Evolutionary conservation across 2,888 invertebrate species (phyloP), one percentile per base, ranked within the genome.

Genomic region (Macrophya annulata): DNA sequence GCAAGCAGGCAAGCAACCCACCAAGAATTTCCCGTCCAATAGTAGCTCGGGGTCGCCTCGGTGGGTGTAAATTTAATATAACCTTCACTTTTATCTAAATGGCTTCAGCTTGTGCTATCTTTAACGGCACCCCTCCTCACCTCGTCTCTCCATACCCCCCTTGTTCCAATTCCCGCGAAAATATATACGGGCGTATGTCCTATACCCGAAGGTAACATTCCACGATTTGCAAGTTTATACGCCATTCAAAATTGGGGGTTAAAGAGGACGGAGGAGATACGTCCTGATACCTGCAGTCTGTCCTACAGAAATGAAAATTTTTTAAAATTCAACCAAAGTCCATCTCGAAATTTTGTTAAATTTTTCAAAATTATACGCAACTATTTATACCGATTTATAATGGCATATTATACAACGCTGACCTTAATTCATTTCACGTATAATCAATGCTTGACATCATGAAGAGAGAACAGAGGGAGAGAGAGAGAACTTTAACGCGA

Each of bases 81-180:
- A 90, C 89, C 83, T 88, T 87, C 87, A 87, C 88, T 89, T 90
- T 91, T 92, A 92, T 91, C 91, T 91, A 91, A 92, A 92, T 91
- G 90, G 89, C 88, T 88, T 86, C 84, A 85, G 86, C 86, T 82
- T 85, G 59, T 59, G 85, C 84, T 88, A 88, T 88, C 84, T 86
- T 85, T 65, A 37, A 31, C 72, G 55, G 37, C 40, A 59, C 45
- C 55, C 81, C 84, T 76, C 68, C 45, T 40, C 4, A 40, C 79
- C 51, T 12, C 37, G 5, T 9, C 76, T 21, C 40, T 37, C 4
- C 31, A 3, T 43, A 21, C 9, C 43, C 77, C 77, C 77, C 77
- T 37, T 77, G 55, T 25, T 77, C 77, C 55, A 77, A 17, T 77
- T 77, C 77, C 25, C 77, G 77, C 77, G n/a, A 77, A 55, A 55